Percentiles rank a stretch among this genome's conserved stretches.
These are phyloP conservation scores for Garra rufa DNA, from an alignment of 2,113 vertebrate genomes.

Conservation along the genomic window DNA sequence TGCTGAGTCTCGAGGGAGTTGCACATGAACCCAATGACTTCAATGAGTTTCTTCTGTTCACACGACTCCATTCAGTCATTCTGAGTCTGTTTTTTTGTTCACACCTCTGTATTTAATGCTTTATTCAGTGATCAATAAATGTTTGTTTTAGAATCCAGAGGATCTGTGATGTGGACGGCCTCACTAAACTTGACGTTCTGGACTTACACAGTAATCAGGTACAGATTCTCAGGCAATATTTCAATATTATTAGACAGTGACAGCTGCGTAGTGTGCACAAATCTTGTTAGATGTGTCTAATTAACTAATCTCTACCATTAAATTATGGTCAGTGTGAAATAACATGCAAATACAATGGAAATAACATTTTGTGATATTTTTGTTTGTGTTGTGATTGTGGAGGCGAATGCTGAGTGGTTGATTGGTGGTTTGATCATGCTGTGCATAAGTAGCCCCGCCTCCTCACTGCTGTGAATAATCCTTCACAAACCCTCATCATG, in stretches of 20 bases:
- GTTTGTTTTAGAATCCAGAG: constrained; percentile 84
- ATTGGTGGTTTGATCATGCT: not conserved
- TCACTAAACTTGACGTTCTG: constrained; percentile 88
- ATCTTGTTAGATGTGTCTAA: not conserved
- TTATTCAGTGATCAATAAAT: not conserved
- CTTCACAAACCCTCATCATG: not conserved
- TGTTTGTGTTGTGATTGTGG: not conserved
- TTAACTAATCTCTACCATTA: too few species aligned
- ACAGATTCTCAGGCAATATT: constrained; percentile 46
- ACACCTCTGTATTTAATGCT: not conserved
- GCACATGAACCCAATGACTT: not conserved
- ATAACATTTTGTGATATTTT: not conserved
- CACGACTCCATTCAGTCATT: not conserved
- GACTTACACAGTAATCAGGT: constrained; percentile 98
- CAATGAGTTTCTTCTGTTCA: not conserved
- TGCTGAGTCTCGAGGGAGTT: too few species aligned
- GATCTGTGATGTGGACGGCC: constrained; percentile 84
- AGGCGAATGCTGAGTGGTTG: constrained; percentile 18
- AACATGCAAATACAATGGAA: too few species aligned
- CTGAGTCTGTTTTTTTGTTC: not conserved
- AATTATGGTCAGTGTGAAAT: too few species aligned
- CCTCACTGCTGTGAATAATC: not conserved
- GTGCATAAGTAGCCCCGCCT: constrained; percentile 34
- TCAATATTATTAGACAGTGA: not conserved
- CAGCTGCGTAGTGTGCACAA: not conserved